These are phyloP conservation scores for Coelopa frigida DNA, from an alignment of 1,140 invertebrate species.

Conservation along the genomic window DNA sequence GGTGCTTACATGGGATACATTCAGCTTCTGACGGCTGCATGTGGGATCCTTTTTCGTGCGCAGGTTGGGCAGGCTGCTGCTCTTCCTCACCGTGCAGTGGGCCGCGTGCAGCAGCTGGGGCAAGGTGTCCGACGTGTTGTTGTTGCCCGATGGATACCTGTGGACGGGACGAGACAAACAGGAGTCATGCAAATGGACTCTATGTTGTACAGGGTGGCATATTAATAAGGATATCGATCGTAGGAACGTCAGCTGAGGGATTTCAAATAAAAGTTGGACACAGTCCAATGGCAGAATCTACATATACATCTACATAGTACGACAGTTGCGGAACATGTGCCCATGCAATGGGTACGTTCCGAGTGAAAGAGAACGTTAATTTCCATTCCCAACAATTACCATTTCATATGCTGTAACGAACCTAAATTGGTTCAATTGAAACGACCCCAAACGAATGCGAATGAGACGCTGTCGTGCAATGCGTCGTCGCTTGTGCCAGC, in stretches of 20 bases:
- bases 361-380: no score
- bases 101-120: conserved; percentile 26
- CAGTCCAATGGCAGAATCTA: no score
- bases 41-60: conserved; percentile 24
- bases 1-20: conserved; percentile 49
- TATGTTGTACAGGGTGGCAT: no score
- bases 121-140: conserved; percentile 50
- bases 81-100: conserved; percentile 50
- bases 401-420: no score
- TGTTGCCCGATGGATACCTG: conserved; percentile 71
- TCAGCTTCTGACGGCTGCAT: conserved; percentile 19
- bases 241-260: no score
- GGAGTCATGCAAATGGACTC: conserved; percentile 5
- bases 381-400: no score
- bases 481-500: conserved; percentile 3
- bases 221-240: no score
- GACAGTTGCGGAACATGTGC: no score
- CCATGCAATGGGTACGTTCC: no score
- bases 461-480: not conserved
- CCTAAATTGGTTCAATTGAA: conserved; percentile 43
- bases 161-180: conserved; percentile 12
- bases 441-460: conserved; percentile 28
- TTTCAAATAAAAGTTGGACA: no score
- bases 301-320: not conserved
- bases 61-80: conserved; percentile 69